Evolutionary conservation across 2,888 invertebrate genomes (phyloP), one percentile per base, ranked within the genome.

Genomic region (Anorthoa munda): DNA sequence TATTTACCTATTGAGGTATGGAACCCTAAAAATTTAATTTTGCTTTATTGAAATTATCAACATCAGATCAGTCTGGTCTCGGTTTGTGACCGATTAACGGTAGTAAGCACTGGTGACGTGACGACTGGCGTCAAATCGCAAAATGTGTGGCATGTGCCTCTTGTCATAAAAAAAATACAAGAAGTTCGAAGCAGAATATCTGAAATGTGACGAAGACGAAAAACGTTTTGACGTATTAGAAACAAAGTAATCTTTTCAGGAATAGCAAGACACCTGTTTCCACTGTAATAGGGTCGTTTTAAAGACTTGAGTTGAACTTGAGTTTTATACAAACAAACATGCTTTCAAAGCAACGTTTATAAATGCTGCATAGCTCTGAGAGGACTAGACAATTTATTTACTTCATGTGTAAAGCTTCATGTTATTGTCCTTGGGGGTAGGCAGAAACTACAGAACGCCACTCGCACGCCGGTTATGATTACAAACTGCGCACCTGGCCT

Each of bases 271-370:
- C 73, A 75, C 50, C 75, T 75, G 55, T 50, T 26, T 21, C 23
- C 55, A 39, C 23, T n/a, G 75, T 75, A 56, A 61, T 50, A 75
- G 56, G 23, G 50, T 63, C 50, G 26, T 26, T 39, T 51, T 31
- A 13, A 4, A n/a, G 31, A n/a, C 7, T 58, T 45, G 31, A n/a
- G 4, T 58, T 45, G 15, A 21, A 39, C 39, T 39, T 39, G 15
- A 31, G 55, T 56, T 55, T 56, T 73, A 39, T 21, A 26, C 63
- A 63, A 75, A 26, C 58, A 58, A 58, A 55, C 48, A 75, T 12
- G 63, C 26, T 75, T 63, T 61, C 13, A 39, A 50, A 61, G 48
- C 23, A 39, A 39, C 9, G 39, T 39, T 39, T 39, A 39, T 39
- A 39, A 9, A 39, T 39, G 9, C 39, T 39, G 39, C 39, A 39